Evolutionary conservation across 2,113 vertebrate species (phyloP).

Genomic region (Sturnira hondurensis): DNA sequence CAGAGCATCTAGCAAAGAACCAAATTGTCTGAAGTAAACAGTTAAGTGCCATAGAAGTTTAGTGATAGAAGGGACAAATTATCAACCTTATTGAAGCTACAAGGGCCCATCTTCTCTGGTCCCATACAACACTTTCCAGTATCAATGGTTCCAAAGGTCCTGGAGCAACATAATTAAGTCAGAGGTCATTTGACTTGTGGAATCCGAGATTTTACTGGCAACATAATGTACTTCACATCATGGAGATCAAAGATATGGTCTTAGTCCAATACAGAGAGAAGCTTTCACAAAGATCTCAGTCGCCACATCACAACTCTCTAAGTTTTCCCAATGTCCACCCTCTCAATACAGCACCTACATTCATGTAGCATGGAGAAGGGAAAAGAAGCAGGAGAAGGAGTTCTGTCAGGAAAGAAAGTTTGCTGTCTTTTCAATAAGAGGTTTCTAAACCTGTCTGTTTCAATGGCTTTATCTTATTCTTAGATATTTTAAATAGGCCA

Average conservation of each 20-base stretch:
- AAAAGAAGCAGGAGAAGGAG: neutral
- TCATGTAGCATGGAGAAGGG: neutral
- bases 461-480: neutral
- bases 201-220: neutral
- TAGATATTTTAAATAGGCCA: neutral
- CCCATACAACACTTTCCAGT: neutral
- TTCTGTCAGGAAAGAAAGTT: neutral
- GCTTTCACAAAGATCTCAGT: neutral
- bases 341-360: neutral
- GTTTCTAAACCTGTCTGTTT: neutral
- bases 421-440: neutral
- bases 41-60: neutral
- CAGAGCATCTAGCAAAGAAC: neutral
- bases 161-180: neutral
- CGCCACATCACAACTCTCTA: neutral
- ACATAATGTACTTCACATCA: neutral
- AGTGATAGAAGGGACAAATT: neutral
- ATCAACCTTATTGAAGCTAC: neutral
- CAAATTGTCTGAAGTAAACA: neutral
- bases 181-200: neutral
- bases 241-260: neutral
- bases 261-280: neutral
- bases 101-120: neutral
- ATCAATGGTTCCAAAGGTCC: neutral
- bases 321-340: neutral